Conservation (phyloP, 1,140 invertebrate species). For the Lysiphlebus fabarum region DNA sequence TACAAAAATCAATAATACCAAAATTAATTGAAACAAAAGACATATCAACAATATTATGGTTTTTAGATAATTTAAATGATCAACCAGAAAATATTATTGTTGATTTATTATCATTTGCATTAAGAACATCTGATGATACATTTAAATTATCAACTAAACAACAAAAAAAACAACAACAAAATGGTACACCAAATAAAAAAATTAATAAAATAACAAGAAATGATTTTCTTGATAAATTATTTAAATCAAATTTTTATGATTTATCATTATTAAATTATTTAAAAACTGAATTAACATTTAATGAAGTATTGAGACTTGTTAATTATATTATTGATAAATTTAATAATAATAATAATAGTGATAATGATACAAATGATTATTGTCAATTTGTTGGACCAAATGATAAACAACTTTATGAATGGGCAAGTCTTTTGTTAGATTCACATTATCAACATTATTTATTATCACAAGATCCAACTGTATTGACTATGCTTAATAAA, state of each 20-base stretch:
- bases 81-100: constrained; percentile 62
- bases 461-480: constrained; percentile 60
- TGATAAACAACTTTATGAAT: constrained; percentile 61
- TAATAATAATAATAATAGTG: no score
- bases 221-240: constrained; percentile 57
- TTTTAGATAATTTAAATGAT: constrained; percentile 60
- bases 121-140: constrained; percentile 50
- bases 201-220: constrained; percentile 36
- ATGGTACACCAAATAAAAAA: constrained; percentile 28
- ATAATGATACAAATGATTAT: constrained; percentile 23
- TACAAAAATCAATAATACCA: constrained; percentile 58
- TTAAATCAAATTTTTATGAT: constrained; percentile 58
- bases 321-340: constrained; percentile 60
- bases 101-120: constrained; percentile 57
- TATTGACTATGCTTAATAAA: constrained; percentile 56
- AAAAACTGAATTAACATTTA: constrained; percentile 56
- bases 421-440: constrained; percentile 63
- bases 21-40: constrained; percentile 59
- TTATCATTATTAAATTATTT: constrained; percentile 59
- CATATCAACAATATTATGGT: constrained; percentile 52
- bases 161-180: constrained; percentile 33
- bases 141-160: constrained; percentile 18
- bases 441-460: constrained; percentile 69
- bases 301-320: constrained; percentile 58
- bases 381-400: constrained; percentile 36